Conservation (phyloP, 2,797 vertebrate genomes). For the Oreortyx pictus region DNA sequence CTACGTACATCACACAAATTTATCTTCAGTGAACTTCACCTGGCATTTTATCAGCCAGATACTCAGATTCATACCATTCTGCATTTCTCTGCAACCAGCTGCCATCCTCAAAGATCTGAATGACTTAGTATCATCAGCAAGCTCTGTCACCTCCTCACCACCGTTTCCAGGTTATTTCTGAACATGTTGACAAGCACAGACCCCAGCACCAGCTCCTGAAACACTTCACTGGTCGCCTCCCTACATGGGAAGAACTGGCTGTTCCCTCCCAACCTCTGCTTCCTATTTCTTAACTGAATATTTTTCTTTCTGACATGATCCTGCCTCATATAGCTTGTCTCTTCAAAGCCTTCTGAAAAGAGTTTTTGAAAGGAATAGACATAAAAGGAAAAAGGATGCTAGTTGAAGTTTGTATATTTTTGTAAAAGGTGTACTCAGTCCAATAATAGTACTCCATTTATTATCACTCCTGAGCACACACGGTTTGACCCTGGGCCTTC, state of each 20-base stretch:
- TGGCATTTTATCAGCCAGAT: not conserved
- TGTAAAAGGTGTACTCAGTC: constrained; percentile 64
- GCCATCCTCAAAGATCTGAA: not conserved
- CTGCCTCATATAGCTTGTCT: not conserved
- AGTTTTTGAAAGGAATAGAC: constrained; percentile 42
- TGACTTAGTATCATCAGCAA: constrained; percentile 27
- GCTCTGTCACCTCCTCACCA: constrained; percentile 29
- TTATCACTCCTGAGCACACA: constrained; percentile 44
- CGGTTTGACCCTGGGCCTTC: constrained; percentile 40
- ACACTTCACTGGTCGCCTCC: not conserved
- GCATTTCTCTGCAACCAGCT: not conserved
- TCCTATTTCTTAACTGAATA: constrained; percentile 32
- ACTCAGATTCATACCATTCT: not conserved
- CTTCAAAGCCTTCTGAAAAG: constrained; percentile 69
- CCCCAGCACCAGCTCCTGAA: constrained; percentile 21
- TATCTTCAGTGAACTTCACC: not conserved
- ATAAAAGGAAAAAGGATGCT: constrained; percentile 68
- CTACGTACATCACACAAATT: accelerated
- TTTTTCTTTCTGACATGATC: constrained; percentile 28
- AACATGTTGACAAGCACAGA: constrained; percentile 52
- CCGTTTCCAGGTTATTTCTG: constrained; percentile 56
- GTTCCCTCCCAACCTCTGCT: constrained; percentile 42
- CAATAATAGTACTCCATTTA: constrained; percentile 60
- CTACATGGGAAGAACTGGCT: not conserved
- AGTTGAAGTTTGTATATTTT: constrained; percentile 68